Conservation (phyloP, 37 sponge, comb jelly and placozoan genomes). For the Eunapius fragilis region DNA sequence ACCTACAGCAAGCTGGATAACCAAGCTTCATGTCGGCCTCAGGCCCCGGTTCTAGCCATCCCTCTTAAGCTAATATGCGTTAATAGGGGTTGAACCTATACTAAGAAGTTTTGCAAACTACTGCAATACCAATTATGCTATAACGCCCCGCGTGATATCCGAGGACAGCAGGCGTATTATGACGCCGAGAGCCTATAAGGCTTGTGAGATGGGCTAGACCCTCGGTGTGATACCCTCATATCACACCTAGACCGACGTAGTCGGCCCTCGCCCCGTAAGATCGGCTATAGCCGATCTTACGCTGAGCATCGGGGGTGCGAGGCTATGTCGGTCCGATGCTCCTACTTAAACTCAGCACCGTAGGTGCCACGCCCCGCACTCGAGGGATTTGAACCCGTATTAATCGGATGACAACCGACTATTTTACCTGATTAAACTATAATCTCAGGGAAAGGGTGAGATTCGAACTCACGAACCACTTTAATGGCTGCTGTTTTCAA, state of each 20-base stretch:
- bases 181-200: too few relatives aligned
- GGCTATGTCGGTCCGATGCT: neutral
- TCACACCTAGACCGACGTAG: neutral
- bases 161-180: neutral
- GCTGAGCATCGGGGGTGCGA: too few relatives aligned
- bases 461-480: constrained; percentile 56
- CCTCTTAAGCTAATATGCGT: constrained; percentile 9
- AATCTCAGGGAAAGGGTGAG: constrained; percentile 44
- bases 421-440: constrained; percentile 34
- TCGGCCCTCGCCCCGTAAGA: neutral
- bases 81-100: constrained; percentile 55
- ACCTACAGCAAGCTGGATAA: too few relatives aligned
- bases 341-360: neutral
- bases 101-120: constrained; percentile 68
- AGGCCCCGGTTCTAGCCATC: too few relatives aligned
- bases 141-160: constrained; percentile 9
- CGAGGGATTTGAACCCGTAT: constrained; percentile 28
- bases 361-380: neutral
- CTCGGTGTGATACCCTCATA: too few relatives aligned
- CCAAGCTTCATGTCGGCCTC: neutral
- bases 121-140: constrained; percentile 46
- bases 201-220: too few relatives aligned
- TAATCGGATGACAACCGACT: constrained; percentile 32
- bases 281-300: neutral
- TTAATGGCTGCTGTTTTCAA: constrained; percentile 48